A percentile compares a stretch with the other conserved stretches of the same genome.
Conservation (phyloP, 2,113 vertebrate species). For the Atrichornis clamosus region DNA sequence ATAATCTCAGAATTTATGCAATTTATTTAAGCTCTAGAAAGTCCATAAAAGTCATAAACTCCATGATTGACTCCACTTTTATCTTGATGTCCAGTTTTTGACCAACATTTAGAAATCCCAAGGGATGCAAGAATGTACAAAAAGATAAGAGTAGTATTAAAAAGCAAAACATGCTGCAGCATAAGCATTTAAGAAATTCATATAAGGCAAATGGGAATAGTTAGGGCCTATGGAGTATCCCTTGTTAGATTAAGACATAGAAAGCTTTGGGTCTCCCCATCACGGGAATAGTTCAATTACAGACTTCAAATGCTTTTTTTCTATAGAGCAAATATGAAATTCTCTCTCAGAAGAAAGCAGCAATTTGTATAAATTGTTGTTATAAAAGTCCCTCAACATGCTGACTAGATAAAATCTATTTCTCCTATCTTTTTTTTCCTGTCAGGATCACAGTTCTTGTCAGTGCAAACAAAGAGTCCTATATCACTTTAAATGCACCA, state of each 20-base stretch:
- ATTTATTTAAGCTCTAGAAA: neutral
- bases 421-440: neutral
- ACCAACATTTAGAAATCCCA: constrained; percentile 20
- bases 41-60: neutral
- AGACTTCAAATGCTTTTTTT: neutral
- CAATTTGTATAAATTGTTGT: neutral
- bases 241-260: neutral
- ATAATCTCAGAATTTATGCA: neutral
- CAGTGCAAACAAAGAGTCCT: neutral
- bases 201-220: neutral
- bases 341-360: neutral
- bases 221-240: neutral
- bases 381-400: neutral
- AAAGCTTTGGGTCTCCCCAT: neutral
- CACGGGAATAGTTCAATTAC: neutral
- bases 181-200: neutral
- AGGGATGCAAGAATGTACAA: neutral
- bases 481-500: neutral
- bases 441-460: neutral
- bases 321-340: neutral
- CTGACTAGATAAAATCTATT: neutral
- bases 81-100: neutral
- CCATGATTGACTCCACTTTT: neutral
- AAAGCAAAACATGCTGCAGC: neutral
- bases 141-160: neutral